Base-by-base conservation (phyloP, 2,888 invertebrate species). In the Chrysomela aeneicollis region DNA sequence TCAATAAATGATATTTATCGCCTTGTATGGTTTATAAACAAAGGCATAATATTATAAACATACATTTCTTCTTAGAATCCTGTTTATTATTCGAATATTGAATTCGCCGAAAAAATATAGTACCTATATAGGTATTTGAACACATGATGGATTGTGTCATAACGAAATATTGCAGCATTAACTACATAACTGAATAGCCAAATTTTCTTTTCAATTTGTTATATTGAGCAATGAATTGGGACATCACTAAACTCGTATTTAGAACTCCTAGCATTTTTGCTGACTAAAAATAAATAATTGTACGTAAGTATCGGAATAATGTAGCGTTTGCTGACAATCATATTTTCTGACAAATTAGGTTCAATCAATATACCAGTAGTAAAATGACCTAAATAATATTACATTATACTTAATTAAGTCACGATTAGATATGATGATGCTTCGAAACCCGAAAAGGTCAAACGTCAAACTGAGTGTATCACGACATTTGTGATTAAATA, bases 371-470 rank as follows among this genome's bases (percentile, higher is more conserved):
- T n/a, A 42, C 12, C 42, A 42, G 4, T 42, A 15, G 42, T 10
- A 42, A 42, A 42, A 42, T 42, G 42, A 42, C 42, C 42, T 42
- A 15, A 42, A 42, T 42, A 42, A 6, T 35, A 35, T 35, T 6
- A 42, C 8, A 8, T 42, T 42, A 42, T 42, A 26, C 26, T 26
- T 26, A 15, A 42, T 12, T 35, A 35, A 35, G 35, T 42, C n/a
- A 15, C 42, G 42, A 42, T 42, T 42, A 42, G 42, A 42, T 42
- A 42, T 53, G 53, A 30, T 8, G 10, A 17, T 30, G 3, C 19
- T 17, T 17, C 51, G 30, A 53, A 17, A 53, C 1, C 53, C 17
- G 19, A 30, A 32, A 32, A 53, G 53, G 32, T 53, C 35, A 32
- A 18, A 18, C 30, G 42, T 42, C 42, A 15, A 42, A 42, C 42